A percentile compares a stretch with the other conserved stretches of the same genome.
These are phyloP conservation scores for Xanthia togata DNA, from an alignment of 2,888 invertebrate species.

Conservation along the genomic window DNA sequence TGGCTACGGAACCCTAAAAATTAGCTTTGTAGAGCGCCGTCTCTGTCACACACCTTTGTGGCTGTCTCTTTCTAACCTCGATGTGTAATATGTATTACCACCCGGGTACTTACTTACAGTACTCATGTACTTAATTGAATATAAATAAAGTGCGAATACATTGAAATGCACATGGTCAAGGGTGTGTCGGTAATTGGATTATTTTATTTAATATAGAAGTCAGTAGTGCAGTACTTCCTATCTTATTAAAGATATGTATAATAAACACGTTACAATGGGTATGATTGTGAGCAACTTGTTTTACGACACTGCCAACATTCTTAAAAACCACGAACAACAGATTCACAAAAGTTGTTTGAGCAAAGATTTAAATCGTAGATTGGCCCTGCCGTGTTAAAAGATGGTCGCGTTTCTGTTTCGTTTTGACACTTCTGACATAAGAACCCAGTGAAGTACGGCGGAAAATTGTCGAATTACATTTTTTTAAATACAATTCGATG, in stretches of 20 bases:
- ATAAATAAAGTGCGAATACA: slow-evolving; percentile 48
- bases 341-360: not conserved
- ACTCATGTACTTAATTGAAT: slow-evolving; percentile 7
- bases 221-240: not conserved
- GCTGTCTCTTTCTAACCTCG: too few relatives aligned
- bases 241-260: not conserved
- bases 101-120: not conserved
- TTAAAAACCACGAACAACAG: not conserved
- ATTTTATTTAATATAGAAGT: not conserved
- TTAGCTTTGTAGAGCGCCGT: not conserved
- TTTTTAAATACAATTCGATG: too few relatives aligned
- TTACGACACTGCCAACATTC: not conserved
- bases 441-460: too few relatives aligned
- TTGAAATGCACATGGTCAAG: slow-evolving; percentile 47
- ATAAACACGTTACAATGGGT: not conserved
- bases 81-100: not conserved
- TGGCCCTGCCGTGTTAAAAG: too few relatives aligned
- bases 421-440: too few relatives aligned
- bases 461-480: too few relatives aligned
- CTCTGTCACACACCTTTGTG: not conserved
- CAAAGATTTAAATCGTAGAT: too few relatives aligned
- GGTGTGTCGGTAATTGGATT: slow-evolving; percentile 35
- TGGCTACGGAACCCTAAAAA: too few relatives aligned
- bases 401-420: too few relatives aligned
- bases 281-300: too few relatives aligned